Percentiles rank a stretch among this genome's conserved stretches.
Conservation (phyloP, 2,888 invertebrate genomes). For the Acanthosoma haemorrhoidale region DNA sequence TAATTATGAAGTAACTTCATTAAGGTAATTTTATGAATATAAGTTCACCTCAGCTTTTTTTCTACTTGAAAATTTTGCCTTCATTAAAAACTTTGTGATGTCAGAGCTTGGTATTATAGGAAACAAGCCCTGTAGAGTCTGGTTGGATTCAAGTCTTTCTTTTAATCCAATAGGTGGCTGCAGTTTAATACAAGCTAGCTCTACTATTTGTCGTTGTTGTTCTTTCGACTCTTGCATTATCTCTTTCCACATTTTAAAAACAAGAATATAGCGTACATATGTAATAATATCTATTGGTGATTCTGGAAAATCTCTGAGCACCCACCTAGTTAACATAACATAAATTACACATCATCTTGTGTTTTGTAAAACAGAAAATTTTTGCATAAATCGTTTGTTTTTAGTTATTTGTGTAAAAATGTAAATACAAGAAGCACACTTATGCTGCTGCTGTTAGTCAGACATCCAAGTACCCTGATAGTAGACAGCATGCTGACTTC, state of each 20-base stretch:
- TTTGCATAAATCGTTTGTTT: too few relatives aligned
- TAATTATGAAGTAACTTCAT: not conserved
- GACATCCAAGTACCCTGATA: too few relatives aligned
- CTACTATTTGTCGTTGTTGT: not conserved
- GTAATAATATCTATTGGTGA: not conserved
- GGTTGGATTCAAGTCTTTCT: not conserved
- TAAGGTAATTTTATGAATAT: too few relatives aligned
- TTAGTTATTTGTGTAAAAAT: too few relatives aligned
- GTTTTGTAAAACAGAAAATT: not conserved
- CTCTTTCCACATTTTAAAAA: slow-evolving; percentile 14
- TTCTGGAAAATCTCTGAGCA: not conserved
- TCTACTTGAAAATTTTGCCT: not conserved
- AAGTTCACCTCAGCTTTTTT: not conserved
- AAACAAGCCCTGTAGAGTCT: not conserved
- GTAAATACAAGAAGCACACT: too few relatives aligned
- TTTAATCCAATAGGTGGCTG: not conserved
- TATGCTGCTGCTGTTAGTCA: too few relatives aligned
- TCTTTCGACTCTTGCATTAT: not conserved
- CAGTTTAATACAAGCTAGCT: not conserved
- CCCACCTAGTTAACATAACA: not conserved
- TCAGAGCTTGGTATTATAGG: not conserved
- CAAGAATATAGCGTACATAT: not conserved
- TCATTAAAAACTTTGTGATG: slow-evolving; percentile 1
- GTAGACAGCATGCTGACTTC: too few relatives aligned
- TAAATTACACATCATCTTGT: not conserved